These are phyloP conservation scores for Stictonetta naevosa DNA, from an alignment of 2,113 vertebrate genomes.

Conservation along the genomic window DNA sequence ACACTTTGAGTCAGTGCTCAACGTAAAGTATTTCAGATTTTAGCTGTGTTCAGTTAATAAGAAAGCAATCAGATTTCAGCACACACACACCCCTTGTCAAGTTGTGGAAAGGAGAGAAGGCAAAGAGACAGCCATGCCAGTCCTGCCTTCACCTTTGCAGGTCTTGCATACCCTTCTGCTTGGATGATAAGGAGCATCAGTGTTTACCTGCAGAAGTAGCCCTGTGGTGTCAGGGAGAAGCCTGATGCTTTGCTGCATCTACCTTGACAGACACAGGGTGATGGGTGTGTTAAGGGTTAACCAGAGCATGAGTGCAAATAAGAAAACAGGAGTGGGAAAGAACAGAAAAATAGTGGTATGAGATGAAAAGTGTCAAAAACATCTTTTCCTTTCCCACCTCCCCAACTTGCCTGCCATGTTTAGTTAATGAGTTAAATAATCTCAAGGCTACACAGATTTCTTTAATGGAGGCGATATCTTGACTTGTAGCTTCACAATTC, in stretches of 20 bases:
- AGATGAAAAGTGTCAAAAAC: not conserved
- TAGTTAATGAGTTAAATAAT: not conserved
- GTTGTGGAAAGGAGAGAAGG: not conserved
- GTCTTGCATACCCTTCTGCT: not conserved
- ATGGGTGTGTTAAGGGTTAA: not conserved
- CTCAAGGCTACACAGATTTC: not conserved
- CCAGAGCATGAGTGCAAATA: not conserved
- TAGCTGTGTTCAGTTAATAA: not conserved
- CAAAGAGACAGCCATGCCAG: not conserved
- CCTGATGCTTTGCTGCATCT: not conserved
- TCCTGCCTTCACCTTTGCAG: not conserved
- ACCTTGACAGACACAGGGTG: not conserved
- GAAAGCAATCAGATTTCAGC: not conserved
- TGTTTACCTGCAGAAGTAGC: not conserved
- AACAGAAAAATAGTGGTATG: not conserved
- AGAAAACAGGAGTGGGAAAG: not conserved
- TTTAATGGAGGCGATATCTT: not conserved
- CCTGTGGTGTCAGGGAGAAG: not conserved
- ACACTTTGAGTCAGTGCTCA: not conserved
- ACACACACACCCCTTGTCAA: accelerated
- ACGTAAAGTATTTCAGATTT: not conserved
- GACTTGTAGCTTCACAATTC: not conserved
- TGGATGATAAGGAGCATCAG: no score
- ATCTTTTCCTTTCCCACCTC: not conserved
- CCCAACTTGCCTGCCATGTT: not conserved